These are phyloP conservation scores for Centropyge bicolor DNA, from an alignment of 2,797 vertebrate species.

Conservation along the genomic window DNA sequence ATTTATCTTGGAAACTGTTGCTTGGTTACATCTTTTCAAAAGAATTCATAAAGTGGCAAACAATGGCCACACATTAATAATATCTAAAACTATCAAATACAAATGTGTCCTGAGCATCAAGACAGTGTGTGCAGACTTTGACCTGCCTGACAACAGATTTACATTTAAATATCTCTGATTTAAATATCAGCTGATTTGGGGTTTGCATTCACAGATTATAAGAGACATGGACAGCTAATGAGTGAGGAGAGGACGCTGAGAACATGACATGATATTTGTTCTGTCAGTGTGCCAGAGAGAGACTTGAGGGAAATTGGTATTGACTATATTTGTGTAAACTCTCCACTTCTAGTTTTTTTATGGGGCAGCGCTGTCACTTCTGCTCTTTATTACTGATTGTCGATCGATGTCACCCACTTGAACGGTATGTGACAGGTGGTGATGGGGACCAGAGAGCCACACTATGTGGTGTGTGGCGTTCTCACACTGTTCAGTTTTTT, in stretches of 20 bases:
- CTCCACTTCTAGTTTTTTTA: constrained; percentile 23
- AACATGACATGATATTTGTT: constrained; percentile 21
- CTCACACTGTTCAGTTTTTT: constrained; percentile 39
- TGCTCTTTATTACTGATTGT: constrained; percentile 45
- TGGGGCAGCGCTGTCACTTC: background rate
- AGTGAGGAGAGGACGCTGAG: background rate
- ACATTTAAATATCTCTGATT: background rate
- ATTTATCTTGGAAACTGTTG: background rate
- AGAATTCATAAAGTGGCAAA: background rate
- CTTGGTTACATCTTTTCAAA: background rate
- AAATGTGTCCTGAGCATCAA: background rate
- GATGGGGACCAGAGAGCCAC: constrained; percentile 50
- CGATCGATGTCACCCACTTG: constrained; percentile 35
- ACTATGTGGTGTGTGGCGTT: constrained; percentile 36
- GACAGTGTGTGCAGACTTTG: background rate
- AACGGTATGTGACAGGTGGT: constrained; percentile 51
- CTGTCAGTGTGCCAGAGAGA: constrained; percentile 17
- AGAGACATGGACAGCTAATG: background rate
- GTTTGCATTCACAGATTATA: background rate
- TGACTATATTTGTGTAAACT: constrained; percentile 44
- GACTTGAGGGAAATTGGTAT: constrained; percentile 17
- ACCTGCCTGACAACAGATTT: background rate
- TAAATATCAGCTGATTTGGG: background rate
- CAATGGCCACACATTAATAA: background rate
- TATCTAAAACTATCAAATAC: no score